A percentile compares a stretch with the other conserved stretches of the same genome.
These are phyloP conservation scores for Xiphydria camelus DNA, from an alignment of 2,888 invertebrate species.

Conservation along the genomic window DNA sequence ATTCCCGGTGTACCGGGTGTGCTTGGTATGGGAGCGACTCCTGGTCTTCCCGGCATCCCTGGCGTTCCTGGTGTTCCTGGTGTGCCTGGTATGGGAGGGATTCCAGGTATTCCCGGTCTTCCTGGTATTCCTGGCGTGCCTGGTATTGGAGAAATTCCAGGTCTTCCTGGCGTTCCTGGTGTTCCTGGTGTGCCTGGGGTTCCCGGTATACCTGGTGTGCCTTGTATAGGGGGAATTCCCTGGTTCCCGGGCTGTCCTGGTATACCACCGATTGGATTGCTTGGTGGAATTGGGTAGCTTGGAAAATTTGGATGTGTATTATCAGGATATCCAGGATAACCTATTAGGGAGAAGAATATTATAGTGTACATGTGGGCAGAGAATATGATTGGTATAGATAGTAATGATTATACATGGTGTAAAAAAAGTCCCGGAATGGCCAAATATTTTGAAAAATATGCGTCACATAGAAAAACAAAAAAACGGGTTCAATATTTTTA, in stretches of 20 bases:
- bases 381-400: too few relatives aligned
- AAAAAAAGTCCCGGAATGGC: too few relatives aligned
- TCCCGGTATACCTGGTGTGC: constrained; percentile 33
- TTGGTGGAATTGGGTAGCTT: constrained; percentile 26
- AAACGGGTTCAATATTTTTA: constrained; percentile 18
- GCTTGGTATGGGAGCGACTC: constrained; percentile 27
- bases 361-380: too few relatives aligned
- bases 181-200: constrained; percentile 16
- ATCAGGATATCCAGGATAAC: constrained; percentile 3
- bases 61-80: constrained; percentile 13
- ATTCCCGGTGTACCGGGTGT: constrained; percentile 31
- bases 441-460: too few relatives aligned
- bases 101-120: neutral
- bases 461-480: neutral
- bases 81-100: constrained; percentile 10
- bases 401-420: too few relatives aligned
- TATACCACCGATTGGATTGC: constrained; percentile 24
- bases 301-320: constrained; percentile 21
- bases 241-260: neutral
- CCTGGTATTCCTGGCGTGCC: neutral
- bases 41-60: constrained; percentile 11
- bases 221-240: constrained; percentile 9
- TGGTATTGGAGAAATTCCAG: constrained; percentile 33
- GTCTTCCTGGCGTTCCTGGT: constrained; percentile 31
- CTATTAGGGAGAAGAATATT: too few relatives aligned